A percentile compares a stretch with the other conserved stretches of the same genome.
phyloP scores from a whole-genome alignment of 2,888 invertebrate species.

The Chalcosyrphus nemorum region DNA sequence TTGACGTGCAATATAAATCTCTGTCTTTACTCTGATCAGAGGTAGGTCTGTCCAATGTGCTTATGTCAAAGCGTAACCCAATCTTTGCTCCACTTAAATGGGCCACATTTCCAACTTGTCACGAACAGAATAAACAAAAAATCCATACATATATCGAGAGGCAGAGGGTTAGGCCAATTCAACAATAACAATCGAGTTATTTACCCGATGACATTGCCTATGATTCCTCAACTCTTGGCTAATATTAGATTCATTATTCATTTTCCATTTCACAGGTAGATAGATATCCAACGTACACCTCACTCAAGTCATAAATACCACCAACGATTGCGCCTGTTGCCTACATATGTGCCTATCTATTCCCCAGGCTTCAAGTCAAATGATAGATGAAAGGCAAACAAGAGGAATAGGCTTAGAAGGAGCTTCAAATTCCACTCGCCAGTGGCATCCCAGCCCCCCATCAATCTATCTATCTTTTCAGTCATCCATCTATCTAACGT shows the following conservation, averaged over 20 bases:
- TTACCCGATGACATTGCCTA: conserved; percentile 39
- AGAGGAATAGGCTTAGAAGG: conserved; percentile 37
- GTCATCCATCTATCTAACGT: conserved; percentile 30
- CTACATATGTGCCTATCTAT: conserved; percentile 19
- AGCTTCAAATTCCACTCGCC: conserved; percentile 56
- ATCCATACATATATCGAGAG: not conserved
- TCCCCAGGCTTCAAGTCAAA: conserved; percentile 26
- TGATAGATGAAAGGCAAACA: conserved; percentile 43
- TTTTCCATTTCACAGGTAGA: conserved; percentile 52
- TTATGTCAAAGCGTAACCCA: conserved; percentile 45
- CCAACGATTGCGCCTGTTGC: conserved; percentile 42
- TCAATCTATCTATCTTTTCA: conserved; percentile 30
- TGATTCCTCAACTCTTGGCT: conserved; percentile 30
- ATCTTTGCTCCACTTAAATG: conserved; percentile 50
- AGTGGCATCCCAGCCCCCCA: conserved; percentile 56
- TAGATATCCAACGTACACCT: conserved; percentile 38
- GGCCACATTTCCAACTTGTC: conserved; percentile 19
- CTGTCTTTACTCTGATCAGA: not conserved
- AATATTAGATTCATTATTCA: conserved; percentile 49
- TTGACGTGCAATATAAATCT: conserved; percentile 39
- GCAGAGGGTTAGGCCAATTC: conserved; percentile 21
- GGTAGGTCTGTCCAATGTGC: conserved; percentile 45
- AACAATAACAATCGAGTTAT: conserved; percentile 48
- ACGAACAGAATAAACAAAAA: not conserved
- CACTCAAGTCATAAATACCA: conserved; percentile 64